Conservation (phyloP, 23 tunicate genomes). For the Ciona savignyi region DNA sequence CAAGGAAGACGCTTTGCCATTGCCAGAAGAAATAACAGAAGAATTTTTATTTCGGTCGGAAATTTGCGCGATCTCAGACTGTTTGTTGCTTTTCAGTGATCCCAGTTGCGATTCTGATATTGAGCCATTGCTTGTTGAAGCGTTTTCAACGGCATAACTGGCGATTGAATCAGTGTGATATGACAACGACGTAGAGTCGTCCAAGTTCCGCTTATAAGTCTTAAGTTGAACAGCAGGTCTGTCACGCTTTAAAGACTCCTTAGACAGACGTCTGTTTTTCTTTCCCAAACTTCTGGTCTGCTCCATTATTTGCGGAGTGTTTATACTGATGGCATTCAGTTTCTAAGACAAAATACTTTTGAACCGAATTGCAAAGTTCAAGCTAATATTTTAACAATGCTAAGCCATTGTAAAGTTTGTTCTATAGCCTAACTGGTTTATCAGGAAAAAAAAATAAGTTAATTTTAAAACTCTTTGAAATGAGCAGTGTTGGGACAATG, state of each 20-base stretch:
- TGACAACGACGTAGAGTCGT: not conserved
- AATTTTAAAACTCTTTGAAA: too few species aligned
- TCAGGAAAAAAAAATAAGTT: too few species aligned
- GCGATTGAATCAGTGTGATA: too few species aligned
- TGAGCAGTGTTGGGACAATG: too few species aligned
- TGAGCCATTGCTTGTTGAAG: not conserved
- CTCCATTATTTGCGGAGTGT: conserved; percentile 1
- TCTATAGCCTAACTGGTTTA: too few species aligned
- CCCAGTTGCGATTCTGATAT: not conserved
- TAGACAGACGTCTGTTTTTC: not conserved
- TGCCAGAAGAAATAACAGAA: too few species aligned
- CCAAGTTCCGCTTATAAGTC: not conserved
- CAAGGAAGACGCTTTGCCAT: too few species aligned
- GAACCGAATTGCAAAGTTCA: too few species aligned
- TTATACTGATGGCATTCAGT: conserved; percentile 1
- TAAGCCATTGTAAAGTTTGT: too few species aligned
- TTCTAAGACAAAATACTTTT: not conserved
- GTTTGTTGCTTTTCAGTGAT: not conserved
- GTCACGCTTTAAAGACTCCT: not conserved
- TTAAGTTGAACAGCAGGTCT: not conserved
- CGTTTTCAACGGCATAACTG: not conserved
- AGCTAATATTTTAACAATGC: too few species aligned
- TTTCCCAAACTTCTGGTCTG: not conserved
- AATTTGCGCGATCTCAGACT: too few species aligned
- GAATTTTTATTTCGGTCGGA: too few species aligned